Conservation (phyloP, 2,888 invertebrate species). For the Chalcis sispes region DNA sequence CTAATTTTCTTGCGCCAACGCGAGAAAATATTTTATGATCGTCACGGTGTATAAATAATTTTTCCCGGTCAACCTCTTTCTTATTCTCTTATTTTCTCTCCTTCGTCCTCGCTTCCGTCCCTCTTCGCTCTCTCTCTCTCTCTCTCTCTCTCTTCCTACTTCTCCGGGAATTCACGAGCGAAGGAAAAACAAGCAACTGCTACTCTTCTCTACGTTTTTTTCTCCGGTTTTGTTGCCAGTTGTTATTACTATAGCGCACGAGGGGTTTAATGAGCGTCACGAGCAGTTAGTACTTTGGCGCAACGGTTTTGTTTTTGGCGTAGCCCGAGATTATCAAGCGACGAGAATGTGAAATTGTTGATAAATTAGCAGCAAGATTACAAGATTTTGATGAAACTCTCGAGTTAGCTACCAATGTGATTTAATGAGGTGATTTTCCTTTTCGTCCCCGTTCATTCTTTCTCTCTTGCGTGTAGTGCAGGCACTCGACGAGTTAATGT, state of each 20-base stretch:
- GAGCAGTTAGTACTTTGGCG: slow-evolving; percentile 11
- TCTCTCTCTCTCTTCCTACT: background rate
- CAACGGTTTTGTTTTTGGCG: background rate
- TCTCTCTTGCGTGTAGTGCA: no score
- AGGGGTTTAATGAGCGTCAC: slow-evolving; percentile 37
- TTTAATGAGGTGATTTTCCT: slow-evolving; percentile 31
- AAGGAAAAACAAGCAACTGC: no score
- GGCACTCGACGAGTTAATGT: no score
- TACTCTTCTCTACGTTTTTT: no score
- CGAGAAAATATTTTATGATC: slow-evolving; percentile 19
- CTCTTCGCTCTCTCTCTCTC: background rate
- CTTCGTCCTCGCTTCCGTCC: background rate
- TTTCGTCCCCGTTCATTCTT: no score
- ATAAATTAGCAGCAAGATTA: slow-evolving; percentile 44
- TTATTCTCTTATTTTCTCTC: background rate
- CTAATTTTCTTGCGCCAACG: background rate
- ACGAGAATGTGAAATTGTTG: slow-evolving; percentile 14
- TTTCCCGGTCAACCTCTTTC: slow-evolving; percentile 3
- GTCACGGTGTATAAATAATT: slow-evolving; percentile 41
- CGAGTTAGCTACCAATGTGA: background rate
- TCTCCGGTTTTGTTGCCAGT: no score
- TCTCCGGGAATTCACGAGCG: no score
- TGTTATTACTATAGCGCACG: no score
- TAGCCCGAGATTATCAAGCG: background rate
- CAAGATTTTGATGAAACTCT: slow-evolving; percentile 33